Percentiles rank a stretch among this genome's conserved stretches.
phyloP scores from a whole-genome alignment of 2,113 vertebrate species.

The Calonectris borealis region DNA sequence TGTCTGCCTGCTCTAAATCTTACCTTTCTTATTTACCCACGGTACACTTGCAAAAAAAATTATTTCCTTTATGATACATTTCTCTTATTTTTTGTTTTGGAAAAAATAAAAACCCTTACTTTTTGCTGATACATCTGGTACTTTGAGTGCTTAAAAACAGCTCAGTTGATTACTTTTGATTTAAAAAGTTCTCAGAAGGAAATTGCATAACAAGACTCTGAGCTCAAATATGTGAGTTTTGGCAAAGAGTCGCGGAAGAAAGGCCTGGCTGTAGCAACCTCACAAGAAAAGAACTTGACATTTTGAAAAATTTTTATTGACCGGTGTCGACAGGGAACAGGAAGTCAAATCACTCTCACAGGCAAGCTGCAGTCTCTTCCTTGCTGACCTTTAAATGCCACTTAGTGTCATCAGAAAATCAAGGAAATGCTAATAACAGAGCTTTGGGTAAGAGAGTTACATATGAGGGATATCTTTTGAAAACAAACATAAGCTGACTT shows the following conservation, averaged over 20 bases:
- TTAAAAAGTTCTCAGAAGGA: slow-evolving; percentile 28
- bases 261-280: slow-evolving; percentile 1
- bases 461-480: not conserved
- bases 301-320: slow-evolving; percentile 52
- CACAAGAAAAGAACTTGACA: slow-evolving; percentile 47
- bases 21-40: rapidly evolving
- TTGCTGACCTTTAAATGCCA: slow-evolving; percentile 59
- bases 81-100: not conserved
- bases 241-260: slow-evolving; percentile 26
- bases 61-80: not conserved
- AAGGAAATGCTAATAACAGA: slow-evolving; percentile 18
- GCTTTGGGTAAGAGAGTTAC: not conserved
- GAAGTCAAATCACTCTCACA: slow-evolving; percentile 44
- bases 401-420: slow-evolving; percentile 24
- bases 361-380: slow-evolving; percentile 13
- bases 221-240: slow-evolving; percentile 43
- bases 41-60: not conserved
- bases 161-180: slow-evolving; percentile 20
- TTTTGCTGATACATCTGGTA: not conserved
- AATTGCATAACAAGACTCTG: slow-evolving; percentile 18
- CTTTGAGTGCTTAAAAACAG: slow-evolving; percentile 1
- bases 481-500: not conserved
- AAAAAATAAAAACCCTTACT: not conserved
- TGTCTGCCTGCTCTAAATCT: not conserved
- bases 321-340: slow-evolving; percentile 12